Conservation (phyloP, 2,888 invertebrate genomes). For the Drosophila engyochracea region DNA sequence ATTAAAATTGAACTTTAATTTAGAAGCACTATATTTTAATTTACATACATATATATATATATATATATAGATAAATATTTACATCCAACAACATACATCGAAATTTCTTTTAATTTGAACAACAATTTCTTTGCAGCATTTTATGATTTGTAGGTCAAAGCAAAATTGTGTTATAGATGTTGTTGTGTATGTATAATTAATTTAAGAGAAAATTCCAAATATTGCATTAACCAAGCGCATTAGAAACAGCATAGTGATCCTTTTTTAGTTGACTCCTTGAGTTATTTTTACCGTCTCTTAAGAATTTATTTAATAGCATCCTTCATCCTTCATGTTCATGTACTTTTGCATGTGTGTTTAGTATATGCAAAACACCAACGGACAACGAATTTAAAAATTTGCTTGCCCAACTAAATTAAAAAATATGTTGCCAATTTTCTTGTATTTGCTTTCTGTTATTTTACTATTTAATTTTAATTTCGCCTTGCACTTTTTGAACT, state of each 20-base stretch:
- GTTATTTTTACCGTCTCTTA: too few species aligned
- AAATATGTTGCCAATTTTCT: rapidly evolving
- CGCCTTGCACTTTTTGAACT: too few species aligned
- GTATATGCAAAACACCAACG: too few species aligned
- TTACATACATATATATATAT: background rate
- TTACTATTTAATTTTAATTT: too few species aligned
- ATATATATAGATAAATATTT: background rate
- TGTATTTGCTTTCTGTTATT: background rate
- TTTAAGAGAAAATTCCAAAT: background rate
- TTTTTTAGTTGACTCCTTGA: too few species aligned
- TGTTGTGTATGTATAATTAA: background rate
- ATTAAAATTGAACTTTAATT: background rate
- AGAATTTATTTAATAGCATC: too few species aligned
- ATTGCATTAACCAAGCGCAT: background rate
- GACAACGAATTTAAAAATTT: too few species aligned
- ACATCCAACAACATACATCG: background rate
- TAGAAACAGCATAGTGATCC: too few species aligned
- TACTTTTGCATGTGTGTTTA: too few species aligned
- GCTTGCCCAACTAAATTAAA: too few species aligned
- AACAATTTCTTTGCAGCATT: background rate
- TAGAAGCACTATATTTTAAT: background rate
- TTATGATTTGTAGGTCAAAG: background rate
- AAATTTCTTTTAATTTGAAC: background rate
- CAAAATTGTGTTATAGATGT: background rate
- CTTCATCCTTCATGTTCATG: too few species aligned